These are phyloP conservation scores for Melozone crissalis DNA, from an alignment of 2,113 vertebrate genomes.

Conservation along the genomic window DNA sequence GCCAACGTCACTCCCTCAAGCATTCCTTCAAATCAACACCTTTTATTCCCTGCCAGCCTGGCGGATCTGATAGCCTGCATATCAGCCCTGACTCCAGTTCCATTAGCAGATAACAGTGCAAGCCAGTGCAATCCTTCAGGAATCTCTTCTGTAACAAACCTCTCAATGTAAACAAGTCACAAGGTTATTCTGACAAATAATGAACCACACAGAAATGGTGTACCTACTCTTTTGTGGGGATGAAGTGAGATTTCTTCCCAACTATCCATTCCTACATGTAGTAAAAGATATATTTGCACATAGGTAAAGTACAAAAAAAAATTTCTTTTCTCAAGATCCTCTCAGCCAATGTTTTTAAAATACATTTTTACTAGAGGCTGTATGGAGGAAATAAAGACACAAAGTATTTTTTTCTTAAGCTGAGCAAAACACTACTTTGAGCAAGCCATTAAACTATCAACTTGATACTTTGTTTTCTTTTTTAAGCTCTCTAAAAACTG, in stretches of 20 bases:
- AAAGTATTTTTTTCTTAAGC: neutral
- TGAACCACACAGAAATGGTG: neutral
- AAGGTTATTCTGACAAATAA: neutral
- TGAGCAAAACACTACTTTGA: neutral
- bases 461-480: neutral
- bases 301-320: neutral
- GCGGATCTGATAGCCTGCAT: slow-evolving; percentile 39
- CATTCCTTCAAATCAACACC: slow-evolving; percentile 51
- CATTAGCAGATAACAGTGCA: neutral
- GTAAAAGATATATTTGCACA: neutral
- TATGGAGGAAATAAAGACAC: neutral
- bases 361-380: neutral
- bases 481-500: neutral
- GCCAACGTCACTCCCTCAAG: slow-evolving; percentile 51
- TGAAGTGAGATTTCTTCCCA: neutral
- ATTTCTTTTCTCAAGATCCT: neutral
- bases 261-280: neutral
- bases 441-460: neutral
- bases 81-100: slow-evolving; percentile 13
- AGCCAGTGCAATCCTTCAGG: neutral
- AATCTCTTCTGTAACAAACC: neutral
- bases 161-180: neutral
- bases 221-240: neutral
- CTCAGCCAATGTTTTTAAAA: neutral
- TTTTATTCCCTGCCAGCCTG: neutral